Conservation (phyloP, 1,140 invertebrate species). For the Aphidius gifuensis region DNA sequence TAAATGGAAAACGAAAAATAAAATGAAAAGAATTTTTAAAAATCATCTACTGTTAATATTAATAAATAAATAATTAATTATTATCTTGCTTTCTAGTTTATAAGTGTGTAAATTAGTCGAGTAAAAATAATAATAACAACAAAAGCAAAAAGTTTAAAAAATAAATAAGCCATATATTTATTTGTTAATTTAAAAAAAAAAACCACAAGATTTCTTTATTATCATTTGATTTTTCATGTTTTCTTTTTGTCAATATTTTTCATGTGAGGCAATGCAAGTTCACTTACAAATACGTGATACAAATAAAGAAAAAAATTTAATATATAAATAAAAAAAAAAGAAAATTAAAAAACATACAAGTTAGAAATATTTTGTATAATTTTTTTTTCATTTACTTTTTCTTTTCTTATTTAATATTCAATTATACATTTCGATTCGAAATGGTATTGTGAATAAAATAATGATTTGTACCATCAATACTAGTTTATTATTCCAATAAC, state of each 20-base stretch:
- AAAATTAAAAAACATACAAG: no score
- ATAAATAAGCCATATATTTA: slow-evolving; percentile 10
- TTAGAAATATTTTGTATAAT: no score
- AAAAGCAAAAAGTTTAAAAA: slow-evolving; percentile 13
- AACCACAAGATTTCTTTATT: no score
- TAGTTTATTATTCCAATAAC: slow-evolving; percentile 52
- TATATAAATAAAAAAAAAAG: no score
- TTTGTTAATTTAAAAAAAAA: slow-evolving; percentile 4
- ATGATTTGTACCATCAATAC: slow-evolving; percentile 28
- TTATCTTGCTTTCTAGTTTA: slow-evolving; percentile 21
- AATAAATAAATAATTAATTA: background rate
- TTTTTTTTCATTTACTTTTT: no score
- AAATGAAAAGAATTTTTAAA: background rate
- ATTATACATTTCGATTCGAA: no score
- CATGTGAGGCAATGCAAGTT: no score
- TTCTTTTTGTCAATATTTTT: no score
- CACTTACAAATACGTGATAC: no score
- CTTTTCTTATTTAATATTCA: no score
- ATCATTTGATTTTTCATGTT: no score
- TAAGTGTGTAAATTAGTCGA: slow-evolving; percentile 20
- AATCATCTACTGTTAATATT: background rate
- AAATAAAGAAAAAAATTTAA: no score
- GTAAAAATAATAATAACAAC: background rate
- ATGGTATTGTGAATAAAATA: background rate
- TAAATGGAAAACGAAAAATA: background rate